Conservation (phyloP, 2,888 invertebrate genomes). For the Pachliopta kotzebuea region DNA sequence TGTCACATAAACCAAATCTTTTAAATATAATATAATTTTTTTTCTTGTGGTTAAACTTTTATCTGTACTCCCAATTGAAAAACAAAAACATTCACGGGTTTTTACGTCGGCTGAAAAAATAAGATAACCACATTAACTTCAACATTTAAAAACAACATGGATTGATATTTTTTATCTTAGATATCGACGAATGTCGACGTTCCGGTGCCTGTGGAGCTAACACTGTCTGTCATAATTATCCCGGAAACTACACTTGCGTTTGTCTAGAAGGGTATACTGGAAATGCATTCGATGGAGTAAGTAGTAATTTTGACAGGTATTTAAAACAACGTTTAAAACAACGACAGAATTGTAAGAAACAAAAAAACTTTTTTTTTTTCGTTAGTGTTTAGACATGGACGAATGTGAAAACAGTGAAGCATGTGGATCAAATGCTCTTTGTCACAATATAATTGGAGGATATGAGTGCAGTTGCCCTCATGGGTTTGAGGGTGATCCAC, state of each 20-base stretch:
- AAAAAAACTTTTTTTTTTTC: slow-evolving; percentile 28
- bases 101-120: not conserved
- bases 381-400: slow-evolving; percentile 89
- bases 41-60: no score
- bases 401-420: slow-evolving; percentile 87
- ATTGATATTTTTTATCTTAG: slow-evolving; percentile 55
- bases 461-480: slow-evolving; percentile 92
- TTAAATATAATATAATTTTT: no score
- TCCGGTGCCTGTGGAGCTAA: slow-evolving; percentile 91
- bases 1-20: no score
- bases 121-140: no score
- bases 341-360: slow-evolving; percentile 8
- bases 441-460: slow-evolving; percentile 89
- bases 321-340: not conserved
- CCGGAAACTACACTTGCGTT: slow-evolving; percentile 92
- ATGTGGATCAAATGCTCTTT: slow-evolving; percentile 90
- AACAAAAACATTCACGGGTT: no score
- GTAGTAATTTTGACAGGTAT: slow-evolving; percentile 32
- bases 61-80: no score
- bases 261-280: slow-evolving; percentile 92
- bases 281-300: slow-evolving; percentile 84
- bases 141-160: not conserved
- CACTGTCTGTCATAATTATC: slow-evolving; percentile 89
- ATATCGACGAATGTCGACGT: slow-evolving; percentile 93
- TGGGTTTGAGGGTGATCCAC: slow-evolving; percentile 90